phyloP scores from a whole-genome alignment of 2,888 invertebrate species.

The Deilephila porcellus region DNA sequence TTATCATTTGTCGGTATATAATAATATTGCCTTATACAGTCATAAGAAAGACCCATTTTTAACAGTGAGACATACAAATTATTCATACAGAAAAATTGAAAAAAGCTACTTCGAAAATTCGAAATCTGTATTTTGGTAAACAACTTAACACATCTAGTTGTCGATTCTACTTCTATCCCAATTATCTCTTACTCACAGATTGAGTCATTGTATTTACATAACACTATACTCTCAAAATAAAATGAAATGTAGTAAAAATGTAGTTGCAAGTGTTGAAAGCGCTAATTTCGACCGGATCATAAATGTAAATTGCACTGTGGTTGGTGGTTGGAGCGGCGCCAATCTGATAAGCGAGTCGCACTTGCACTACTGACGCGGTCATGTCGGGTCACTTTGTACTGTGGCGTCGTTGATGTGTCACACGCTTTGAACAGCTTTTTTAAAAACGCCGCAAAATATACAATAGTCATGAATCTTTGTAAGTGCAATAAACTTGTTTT shows the following conservation, averaged over 20 bases:
- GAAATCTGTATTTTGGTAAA: too few relatives aligned
- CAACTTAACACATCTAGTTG: too few relatives aligned
- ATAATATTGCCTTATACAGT: too few relatives aligned
- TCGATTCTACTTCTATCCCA: too few relatives aligned
- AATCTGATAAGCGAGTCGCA: conserved; percentile 5
- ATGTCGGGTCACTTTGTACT: not conserved
- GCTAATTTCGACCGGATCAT: conserved; percentile 37
- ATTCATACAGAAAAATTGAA: too few relatives aligned
- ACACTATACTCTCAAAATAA: conserved; percentile 1
- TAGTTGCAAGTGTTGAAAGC: not conserved
- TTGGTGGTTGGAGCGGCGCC: conserved; percentile 11
- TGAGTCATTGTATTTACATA: too few relatives aligned
- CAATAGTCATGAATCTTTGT: not conserved
- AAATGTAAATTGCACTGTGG: conserved; percentile 25
- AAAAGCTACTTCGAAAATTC: too few relatives aligned
- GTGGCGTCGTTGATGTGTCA: not conserved
- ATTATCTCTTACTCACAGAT: too few relatives aligned
- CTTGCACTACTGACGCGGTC: not conserved
- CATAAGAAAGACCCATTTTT: too few relatives aligned
- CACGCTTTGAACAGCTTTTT: not conserved
- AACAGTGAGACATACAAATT: too few relatives aligned
- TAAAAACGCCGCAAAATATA: not conserved
- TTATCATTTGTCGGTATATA: too few relatives aligned
- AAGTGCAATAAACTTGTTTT: not conserved
- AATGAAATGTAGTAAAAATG: not conserved